These are phyloP conservation scores for Anas flavirostris DNA, from an alignment of 2,797 vertebrate species.

Conservation along the genomic window DNA sequence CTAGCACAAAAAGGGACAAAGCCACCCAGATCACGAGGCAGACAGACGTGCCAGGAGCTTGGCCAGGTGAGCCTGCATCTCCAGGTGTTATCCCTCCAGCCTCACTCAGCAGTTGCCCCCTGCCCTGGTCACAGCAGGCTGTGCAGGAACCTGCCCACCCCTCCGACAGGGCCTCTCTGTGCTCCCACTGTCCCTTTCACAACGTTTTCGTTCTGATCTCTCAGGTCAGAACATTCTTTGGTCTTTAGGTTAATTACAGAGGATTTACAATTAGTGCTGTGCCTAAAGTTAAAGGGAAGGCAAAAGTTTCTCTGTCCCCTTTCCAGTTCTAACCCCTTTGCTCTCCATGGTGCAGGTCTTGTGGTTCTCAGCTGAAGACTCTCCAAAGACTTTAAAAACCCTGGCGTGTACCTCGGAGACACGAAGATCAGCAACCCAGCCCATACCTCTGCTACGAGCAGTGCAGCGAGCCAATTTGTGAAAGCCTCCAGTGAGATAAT, in stretches of 20 bases:
- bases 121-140: not conserved
- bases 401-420: not conserved
- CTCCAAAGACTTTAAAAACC: not conserved
- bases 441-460: not conserved
- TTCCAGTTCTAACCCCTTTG: not conserved
- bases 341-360: not conserved
- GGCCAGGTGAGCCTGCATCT: not conserved
- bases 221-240: not conserved
- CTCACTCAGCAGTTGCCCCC: not conserved
- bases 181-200: not conserved
- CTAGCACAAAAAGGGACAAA: not conserved
- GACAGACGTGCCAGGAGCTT: fast-evolving
- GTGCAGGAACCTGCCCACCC: not conserved
- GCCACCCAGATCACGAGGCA: not conserved
- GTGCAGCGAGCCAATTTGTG: not conserved
- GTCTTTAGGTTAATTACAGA: not conserved
- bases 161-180: fast-evolving
- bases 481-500: not conserved
- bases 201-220: not conserved
- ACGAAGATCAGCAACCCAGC: not conserved
- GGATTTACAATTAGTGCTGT: not conserved
- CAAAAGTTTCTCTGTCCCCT: not conserved
- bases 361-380: not conserved
- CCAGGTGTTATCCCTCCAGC: not conserved
- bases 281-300: not conserved